Conservation (phyloP, 2,888 invertebrate species). For the Lapara coniferarum region DNA sequence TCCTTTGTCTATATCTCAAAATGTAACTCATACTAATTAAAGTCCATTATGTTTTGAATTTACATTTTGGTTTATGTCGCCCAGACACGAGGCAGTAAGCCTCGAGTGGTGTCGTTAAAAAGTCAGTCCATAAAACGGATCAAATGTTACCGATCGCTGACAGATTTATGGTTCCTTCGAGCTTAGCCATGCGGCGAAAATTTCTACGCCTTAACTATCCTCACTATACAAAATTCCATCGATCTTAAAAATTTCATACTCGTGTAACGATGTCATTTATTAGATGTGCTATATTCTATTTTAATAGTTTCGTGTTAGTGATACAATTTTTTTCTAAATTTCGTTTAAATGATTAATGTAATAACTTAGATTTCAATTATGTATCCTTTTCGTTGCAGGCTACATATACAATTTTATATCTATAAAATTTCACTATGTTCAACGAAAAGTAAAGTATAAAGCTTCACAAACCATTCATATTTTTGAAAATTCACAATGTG, state of each 20-base stretch:
- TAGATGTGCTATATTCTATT: neutral
- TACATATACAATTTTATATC: too few species aligned
- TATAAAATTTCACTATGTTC: too few species aligned
- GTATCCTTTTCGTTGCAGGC: too few species aligned
- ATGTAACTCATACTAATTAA: slow-evolving; percentile 29
- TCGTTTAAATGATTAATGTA: too few species aligned
- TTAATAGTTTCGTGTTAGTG: too few species aligned
- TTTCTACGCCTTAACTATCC: slow-evolving; percentile 26
- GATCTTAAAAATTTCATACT: too few species aligned
- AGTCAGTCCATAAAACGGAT: slow-evolving; percentile 61
- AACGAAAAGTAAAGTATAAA: too few species aligned
- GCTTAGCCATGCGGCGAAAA: slow-evolving; percentile 36
- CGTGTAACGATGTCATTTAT: neutral
- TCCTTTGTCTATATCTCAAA: neutral
- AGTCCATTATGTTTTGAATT: slow-evolving; percentile 39
- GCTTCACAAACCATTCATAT: neutral
- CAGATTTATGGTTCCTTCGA: slow-evolving; percentile 55
- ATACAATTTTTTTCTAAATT: too few species aligned
- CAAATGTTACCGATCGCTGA: slow-evolving; percentile 54
- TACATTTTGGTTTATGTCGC: slow-evolving; percentile 43
- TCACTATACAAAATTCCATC: slow-evolving; percentile 24
- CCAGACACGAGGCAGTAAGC: slow-evolving; percentile 35
- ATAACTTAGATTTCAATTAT: too few species aligned
- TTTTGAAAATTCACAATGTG: neutral
- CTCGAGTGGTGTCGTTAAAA: slow-evolving; percentile 57